Conservation (phyloP, 2,113 vertebrate genomes). For the Dipodomys merriami region DNA sequence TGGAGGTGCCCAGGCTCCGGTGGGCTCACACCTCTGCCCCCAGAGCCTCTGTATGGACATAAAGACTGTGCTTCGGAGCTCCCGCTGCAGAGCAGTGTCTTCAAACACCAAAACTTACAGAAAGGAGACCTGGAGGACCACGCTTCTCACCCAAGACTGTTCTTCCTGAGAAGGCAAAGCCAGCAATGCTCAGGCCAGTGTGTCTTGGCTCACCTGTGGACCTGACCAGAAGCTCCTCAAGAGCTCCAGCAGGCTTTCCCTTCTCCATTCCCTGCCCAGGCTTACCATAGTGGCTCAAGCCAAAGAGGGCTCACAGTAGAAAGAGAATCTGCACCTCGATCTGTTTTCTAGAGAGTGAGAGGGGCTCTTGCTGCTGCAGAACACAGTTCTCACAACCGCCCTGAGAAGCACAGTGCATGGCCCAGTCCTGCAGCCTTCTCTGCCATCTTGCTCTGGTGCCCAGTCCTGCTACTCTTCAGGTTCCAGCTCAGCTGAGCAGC, state of each 20-base stretch:
- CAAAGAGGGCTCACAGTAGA: neutral
- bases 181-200: fast-evolving
- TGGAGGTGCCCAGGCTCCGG: fast-evolving
- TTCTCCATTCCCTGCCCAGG: fast-evolving
- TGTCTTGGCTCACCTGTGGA: fast-evolving
- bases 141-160: fast-evolving
- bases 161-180: neutral
- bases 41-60: fast-evolving
- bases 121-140: neutral
- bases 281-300: fast-evolving
- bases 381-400: neutral
- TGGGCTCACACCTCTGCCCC: fast-evolving
- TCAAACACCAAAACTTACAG: neutral
- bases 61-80: neutral
- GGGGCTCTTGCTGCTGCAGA: neutral
- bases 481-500: neutral
- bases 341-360: neutral
- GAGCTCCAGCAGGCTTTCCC: neutral
- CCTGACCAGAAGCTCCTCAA: neutral
- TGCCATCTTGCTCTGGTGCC: neutral
- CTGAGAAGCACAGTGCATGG: neutral
- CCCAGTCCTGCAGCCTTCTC: no score
- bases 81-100: fast-evolving
- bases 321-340: neutral
- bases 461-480: neutral